These are phyloP conservation scores for Heteromyza rotundicornis DNA, from an alignment of 2,888 invertebrate species.

Conservation along the genomic window DNA sequence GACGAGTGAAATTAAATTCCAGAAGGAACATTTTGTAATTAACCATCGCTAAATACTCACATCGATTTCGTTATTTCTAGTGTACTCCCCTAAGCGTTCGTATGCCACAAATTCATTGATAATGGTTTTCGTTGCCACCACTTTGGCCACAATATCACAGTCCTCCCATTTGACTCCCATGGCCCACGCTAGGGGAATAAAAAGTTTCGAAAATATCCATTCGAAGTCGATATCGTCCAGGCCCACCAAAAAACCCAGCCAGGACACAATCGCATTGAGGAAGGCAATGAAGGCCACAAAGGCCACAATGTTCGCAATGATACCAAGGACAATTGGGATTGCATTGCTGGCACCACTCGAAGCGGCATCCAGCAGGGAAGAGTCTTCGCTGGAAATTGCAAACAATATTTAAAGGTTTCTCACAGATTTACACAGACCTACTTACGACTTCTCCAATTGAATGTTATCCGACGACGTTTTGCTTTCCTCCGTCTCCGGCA, in stretches of 20 bases:
- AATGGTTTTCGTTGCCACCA: conserved; percentile 89
- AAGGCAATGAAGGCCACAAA: conserved; percentile 89
- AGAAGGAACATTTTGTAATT: not conserved
- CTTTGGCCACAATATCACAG: conserved; percentile 75
- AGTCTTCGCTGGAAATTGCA: conserved; percentile 72
- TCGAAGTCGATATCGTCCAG: conserved; percentile 69
- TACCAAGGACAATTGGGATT: conserved; percentile 81
- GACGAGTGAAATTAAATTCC: not conserved
- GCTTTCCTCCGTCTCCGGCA: conserved; percentile 88
- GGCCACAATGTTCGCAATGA: conserved; percentile 90
- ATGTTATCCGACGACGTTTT: conserved; percentile 79
- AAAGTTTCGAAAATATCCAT: conserved; percentile 83
- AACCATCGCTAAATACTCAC: conserved; percentile 32
- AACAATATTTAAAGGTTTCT: no score
- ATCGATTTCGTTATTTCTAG: conserved; percentile 55
- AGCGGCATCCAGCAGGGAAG: conserved; percentile 88
- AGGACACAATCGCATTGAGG: conserved; percentile 79
- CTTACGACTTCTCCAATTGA: conserved; percentile 73
- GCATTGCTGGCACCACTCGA: conserved; percentile 86
- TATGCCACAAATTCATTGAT: conserved; percentile 95
- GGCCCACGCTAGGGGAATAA: conserved; percentile 88
- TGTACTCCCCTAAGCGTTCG: conserved; percentile 73
- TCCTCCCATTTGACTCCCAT: conserved; percentile 78
- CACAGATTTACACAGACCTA: conserved; percentile 20
- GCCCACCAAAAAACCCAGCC: conserved; percentile 82